phyloP scores from a whole-genome alignment of 2,888 invertebrate genomes.

The Pollenia griseotomentosa region DNA sequence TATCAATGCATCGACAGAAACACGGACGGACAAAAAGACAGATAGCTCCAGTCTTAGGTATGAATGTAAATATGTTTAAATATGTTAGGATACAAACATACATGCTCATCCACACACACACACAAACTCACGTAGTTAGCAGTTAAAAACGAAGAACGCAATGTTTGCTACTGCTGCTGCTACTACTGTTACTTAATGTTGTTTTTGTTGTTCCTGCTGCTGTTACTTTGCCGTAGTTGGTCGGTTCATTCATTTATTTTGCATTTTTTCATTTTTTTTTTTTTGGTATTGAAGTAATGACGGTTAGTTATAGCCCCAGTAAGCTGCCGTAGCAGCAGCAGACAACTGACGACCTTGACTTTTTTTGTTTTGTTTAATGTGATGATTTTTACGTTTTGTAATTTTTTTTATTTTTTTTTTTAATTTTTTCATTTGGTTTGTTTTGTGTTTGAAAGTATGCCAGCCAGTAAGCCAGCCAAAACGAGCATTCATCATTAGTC shows the following conservation, averaged over 20 bases:
- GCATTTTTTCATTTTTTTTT: conserved; percentile 77
- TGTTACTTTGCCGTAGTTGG: conserved; percentile 11
- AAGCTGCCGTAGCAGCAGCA: conserved; percentile 67
- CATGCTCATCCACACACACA: not conserved
- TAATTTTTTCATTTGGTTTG: conserved; percentile 25
- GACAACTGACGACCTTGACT: conserved; percentile 81
- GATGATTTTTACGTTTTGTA: conserved; percentile 61
- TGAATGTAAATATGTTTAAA: not conserved
- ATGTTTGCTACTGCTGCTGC: conserved; percentile 62
- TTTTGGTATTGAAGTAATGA: conserved; percentile 49
- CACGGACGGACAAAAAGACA: conserved; percentile 9
- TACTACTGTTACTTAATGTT: conserved; percentile 63
- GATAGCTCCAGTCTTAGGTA: conserved; percentile 41
- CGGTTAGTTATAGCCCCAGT: conserved; percentile 68
- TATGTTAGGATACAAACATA: conserved; percentile 17
- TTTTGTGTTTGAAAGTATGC: conserved; percentile 64
- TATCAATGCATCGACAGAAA: conserved; percentile 55
- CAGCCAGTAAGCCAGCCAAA: conserved; percentile 53
- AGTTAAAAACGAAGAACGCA: conserved; percentile 62
- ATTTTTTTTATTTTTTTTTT: conserved; percentile 46
- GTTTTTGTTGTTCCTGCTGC: conserved; percentile 56
- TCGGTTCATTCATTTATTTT: conserved; percentile 78
- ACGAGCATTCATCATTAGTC: conserved; percentile 80
- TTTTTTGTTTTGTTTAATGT: conserved; percentile 70
- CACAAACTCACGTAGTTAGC: conserved; percentile 69